Base-by-base conservation (phyloP, 2,888 invertebrate genomes). In the Cephus pulcher region DNA sequence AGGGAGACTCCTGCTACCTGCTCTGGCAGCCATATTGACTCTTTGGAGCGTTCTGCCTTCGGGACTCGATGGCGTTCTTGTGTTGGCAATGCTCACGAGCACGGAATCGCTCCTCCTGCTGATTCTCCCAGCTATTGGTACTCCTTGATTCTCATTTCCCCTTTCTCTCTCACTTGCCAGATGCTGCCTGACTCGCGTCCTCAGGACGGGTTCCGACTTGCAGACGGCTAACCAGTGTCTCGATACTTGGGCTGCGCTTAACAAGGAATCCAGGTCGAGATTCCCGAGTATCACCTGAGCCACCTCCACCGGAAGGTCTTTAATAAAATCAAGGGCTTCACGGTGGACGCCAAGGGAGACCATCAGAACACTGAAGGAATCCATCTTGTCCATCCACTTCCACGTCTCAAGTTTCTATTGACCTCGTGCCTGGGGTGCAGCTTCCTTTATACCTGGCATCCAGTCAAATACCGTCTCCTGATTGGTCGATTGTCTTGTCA, bases 251-350 rank as follows among this genome's bases (percentile, higher is more conserved):
- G 78, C 35, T 40, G 78, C 76, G 73, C 74, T 79, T 23, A 78
- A 34, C 15, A 82, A 76, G 12, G 79, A 82, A 34, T 40, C 73
- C 23, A 76, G 74, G 76, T 79, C 78, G 15, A 80, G 75, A 70
- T 80, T 77, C 35, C 74, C 34, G 15, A 82, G 32, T n/a, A 80
- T 80, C 35, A 75, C 76, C 73, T 79, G 79, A 69, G 76, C 76
- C 69, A 82, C 56, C 76, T 81, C 78, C 34, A 75, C 69, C 12
- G 80, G 81, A 33, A 80, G 75, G 12, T 79, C 76, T 12, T 70
- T 69, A 40, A 76, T 74, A 30, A 82, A 75, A 69, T 80, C 74
- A 70, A 78, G 74, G 30, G 69, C 78, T 23, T 34, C 30, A 30
- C 69, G 15, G 69, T 74, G 30, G 11, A 35, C 76, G 35, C 76